Evolutionary conservation across 1,140 invertebrate species (phyloP).

Genomic region (Chelonus insularis): DNA sequence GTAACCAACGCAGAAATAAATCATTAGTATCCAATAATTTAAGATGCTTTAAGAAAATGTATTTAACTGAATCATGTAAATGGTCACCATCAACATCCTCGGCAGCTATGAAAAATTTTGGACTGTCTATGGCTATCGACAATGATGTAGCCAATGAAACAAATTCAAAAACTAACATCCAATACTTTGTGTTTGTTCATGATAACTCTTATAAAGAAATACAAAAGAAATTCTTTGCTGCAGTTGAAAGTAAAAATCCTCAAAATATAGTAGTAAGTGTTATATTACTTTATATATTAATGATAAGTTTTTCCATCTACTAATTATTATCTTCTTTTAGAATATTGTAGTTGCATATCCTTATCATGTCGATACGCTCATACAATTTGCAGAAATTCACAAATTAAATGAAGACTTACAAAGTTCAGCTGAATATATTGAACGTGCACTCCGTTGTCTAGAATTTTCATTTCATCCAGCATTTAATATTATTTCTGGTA

Average conservation of each 20-base stretch:
- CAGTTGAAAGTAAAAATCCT: conserved; percentile 79
- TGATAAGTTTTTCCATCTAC: no score
- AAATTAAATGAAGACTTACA: conserved; percentile 79
- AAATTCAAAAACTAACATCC: conserved; percentile 51
- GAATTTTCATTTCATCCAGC: conserved; percentile 80
- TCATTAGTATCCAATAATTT: no score
- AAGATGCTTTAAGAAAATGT: conserved; percentile 65
- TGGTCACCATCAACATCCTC: conserved; percentile 60
- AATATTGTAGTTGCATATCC: conserved; percentile 74
- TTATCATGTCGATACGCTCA: conserved; percentile 82
- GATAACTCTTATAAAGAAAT: conserved; percentile 75
- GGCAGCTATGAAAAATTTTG: conserved; percentile 63
- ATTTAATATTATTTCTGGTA: conserved; percentile 76
- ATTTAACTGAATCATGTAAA: conserved; percentile 70
- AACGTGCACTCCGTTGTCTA: conserved; percentile 75
- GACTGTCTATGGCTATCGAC: conserved; percentile 74
- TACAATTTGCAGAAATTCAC: conserved; percentile 83
- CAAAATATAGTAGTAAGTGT: conserved; percentile 75
- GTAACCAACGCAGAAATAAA: conserved; percentile 61
- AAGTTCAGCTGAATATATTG: conserved; percentile 77
- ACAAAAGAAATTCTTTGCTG: conserved; percentile 74
- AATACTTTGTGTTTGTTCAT: conserved; percentile 82
- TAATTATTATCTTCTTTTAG: conserved; percentile 54
- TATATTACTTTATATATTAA: no score
- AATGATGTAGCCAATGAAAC: conserved; percentile 60